Base-by-base conservation (phyloP, 2,797 vertebrate species). In the Fistularia tabacaria region DNA sequence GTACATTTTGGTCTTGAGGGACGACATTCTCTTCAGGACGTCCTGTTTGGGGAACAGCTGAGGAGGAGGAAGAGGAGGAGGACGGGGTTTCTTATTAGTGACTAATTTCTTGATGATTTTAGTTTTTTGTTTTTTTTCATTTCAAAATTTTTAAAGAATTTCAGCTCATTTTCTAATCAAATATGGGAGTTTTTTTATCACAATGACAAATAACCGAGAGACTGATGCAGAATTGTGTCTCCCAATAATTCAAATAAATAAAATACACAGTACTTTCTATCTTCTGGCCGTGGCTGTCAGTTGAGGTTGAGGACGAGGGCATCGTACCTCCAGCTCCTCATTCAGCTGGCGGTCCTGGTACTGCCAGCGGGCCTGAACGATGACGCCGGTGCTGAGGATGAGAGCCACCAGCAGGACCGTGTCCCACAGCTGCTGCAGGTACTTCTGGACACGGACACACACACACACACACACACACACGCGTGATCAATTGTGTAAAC, bases 351-450 rank as follows among this genome's bases (percentile, higher is more conserved):
- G 88, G 38, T 92, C 92, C 63, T 92, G 85, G 0, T 93, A 87
- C 79, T 96, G 95, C 85, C 94, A 90, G 69, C 93, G 95, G 1
- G 94, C 96, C 79, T 96, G 95, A 64, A 98, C 90, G 7, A 97
- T 91, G 37, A 98, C 93, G 0, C 94, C 95, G 0, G 93, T 96
- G 83, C 94, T 93, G 63, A 98, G 89, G 65, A 98, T 90, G 68
- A 97, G 88, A n/a, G 92, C 94, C 13, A 96, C 92, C 70, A 96
- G 84, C 64, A 98, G 86, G 68, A 98, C 93, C 0, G 94, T 93
- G 51, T 97, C 94, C 96, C 96, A 98, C 63, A 98, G 90, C 89
- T 97, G 93, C 88, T 97, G 94, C 62, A 98, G 91, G 71, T 94
- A 95, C 74, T 95, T 96, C 95, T 96, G 78, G 25, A 55, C 14